Evolutionary conservation across 2,113 vertebrate species (phyloP), one percentile per base, ranked within the genome.

Genomic region (Sialia sialis): DNA sequence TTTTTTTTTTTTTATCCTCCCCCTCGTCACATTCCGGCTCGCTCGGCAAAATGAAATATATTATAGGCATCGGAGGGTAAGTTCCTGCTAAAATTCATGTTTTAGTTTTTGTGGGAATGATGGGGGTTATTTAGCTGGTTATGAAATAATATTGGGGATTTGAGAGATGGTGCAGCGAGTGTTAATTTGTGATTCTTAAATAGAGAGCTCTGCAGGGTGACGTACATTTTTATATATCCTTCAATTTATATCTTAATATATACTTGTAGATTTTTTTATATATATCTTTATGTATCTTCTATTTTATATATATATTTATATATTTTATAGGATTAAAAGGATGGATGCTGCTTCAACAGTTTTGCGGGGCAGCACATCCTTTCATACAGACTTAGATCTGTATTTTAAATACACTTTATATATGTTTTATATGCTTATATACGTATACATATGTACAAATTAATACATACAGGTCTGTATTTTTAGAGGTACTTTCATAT

Each of bases 11-110:
- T 2, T 4, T 0, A 1, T 4, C 4, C 6, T 2, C 26, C 4
- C 4, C 4, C 41, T 30, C n/a, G 13, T 17, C 44, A 1, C 41
- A 2, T 81, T 60, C 66, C 85, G 7, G 49, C 48, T 4, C 12
- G n/a, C 30, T 17, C n/a, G 2, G 5, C 56, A 5, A 41, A 60
- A 99, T 99, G 99, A 98, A 99, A 95, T 96, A 97, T 97, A 98
- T 99, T 95, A 96, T 99, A 77, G 99, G 99, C 76, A 98, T 99
- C 54, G 99, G 99, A 89, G 99, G 99, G 99, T 99, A 93, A 99
- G 99, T 97, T 3, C 5, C 21, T 14, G 43, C 11, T 38, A 0
- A 26, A 19, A 7, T 11, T 44, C 1, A 3, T 48, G 1, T 4
- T 70, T 52, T 41, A 7, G 6, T 46, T 49, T 7, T 20, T 51